Percentiles rank a stretch among this genome's conserved stretches.
phyloP scores from a whole-genome alignment of 2,888 invertebrate genomes.

The Megaustenia siamemsis region DNA sequence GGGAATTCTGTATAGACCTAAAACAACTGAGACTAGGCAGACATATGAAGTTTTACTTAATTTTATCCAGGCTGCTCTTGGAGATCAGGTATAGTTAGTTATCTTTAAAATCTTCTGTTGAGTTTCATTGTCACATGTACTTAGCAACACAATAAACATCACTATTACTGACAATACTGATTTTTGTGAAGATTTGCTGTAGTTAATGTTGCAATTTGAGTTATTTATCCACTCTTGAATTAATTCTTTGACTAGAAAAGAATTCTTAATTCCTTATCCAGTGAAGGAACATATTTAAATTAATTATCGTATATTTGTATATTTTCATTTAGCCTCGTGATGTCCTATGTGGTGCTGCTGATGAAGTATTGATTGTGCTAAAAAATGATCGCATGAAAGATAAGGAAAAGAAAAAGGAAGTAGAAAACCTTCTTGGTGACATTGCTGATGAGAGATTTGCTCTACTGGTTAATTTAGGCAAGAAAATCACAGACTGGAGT shows the following conservation, averaged over 20 bases:
- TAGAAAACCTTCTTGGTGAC: constrained; percentile 89
- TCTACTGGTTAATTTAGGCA: constrained; percentile 95
- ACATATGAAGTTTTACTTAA: constrained; percentile 97
- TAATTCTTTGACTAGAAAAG: background rate
- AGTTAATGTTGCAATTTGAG: background rate
- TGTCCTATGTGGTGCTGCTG: constrained; percentile 98
- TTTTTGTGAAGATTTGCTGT: too few species aligned
- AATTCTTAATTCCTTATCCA: background rate
- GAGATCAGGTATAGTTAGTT: constrained; percentile 85
- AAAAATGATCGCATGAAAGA: constrained; percentile 97
- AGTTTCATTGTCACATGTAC: too few species aligned
- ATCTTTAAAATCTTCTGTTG: background rate
- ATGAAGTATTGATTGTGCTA: constrained; percentile 95
- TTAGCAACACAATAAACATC: too few species aligned
- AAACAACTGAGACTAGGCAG: constrained; percentile 97
- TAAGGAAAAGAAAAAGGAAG: constrained; percentile 92
- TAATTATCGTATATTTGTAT: background rate
- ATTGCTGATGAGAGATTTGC: constrained; percentile 95
- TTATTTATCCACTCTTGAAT: background rate
- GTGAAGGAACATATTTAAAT: background rate
- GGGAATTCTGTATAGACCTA: constrained; percentile 95
- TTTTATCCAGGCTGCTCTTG: constrained; percentile 97
- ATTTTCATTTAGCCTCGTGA: constrained; percentile 88
- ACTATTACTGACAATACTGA: too few species aligned
- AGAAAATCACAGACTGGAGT: constrained; percentile 96